phyloP scores from a whole-genome alignment of 2,113 vertebrate genomes.

The Cyrtonyx montezumae region DNA sequence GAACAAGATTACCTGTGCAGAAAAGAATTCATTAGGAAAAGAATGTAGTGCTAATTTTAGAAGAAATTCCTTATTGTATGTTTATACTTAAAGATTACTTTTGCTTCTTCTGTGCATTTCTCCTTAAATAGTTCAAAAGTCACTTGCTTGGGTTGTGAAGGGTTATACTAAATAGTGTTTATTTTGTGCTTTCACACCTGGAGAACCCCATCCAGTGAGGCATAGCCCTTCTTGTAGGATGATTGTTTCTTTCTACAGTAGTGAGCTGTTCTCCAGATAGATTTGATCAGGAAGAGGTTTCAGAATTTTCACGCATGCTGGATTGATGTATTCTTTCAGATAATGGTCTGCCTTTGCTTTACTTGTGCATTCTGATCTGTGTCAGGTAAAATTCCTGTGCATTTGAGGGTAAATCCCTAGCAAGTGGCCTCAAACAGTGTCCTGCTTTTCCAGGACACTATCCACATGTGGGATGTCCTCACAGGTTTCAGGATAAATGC shows the following conservation, averaged over 20 bases:
- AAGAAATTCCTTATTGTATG: slow-evolving; percentile 12
- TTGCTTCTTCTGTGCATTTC: neutral
- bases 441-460: neutral
- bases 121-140: neutral
- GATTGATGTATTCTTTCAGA: neutral
- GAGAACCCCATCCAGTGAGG: slow-evolving; percentile 23
- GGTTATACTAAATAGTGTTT: slow-evolving; percentile 9
- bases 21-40: slow-evolving; percentile 61
- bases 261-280: slow-evolving; percentile 44
- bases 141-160: neutral
- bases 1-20: slow-evolving; percentile 43
- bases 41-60: neutral
- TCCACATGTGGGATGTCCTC: neutral
- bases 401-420: neutral
- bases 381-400: neutral
- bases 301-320: neutral
- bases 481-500: neutral
- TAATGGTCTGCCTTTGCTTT: neutral
- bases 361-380: neutral
- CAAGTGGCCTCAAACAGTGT: neutral
- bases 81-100: neutral
- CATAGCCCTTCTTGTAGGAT: slow-evolving; percentile 19
- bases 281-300: slow-evolving; percentile 17
- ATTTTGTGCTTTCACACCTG: slow-evolving; percentile 59
- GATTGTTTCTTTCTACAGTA: slow-evolving; percentile 8